Evolutionary conservation across 2,888 invertebrate genomes (phyloP).

Genomic region (Leptothorax acervorum): DNA sequence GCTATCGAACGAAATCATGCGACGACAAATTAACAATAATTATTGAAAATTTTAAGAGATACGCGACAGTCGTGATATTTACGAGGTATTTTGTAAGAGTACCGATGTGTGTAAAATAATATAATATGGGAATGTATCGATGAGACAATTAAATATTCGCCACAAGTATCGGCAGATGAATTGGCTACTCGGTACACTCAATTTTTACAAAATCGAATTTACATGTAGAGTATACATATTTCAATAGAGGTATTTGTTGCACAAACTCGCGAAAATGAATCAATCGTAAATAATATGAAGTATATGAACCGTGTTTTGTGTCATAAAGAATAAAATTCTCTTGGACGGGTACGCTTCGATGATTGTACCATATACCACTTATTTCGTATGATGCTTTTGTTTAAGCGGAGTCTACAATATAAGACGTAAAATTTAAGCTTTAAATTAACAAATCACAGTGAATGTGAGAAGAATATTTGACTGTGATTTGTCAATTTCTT

Average conservation of each 20-base stretch:
- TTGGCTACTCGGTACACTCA: neutral
- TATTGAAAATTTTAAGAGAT: neutral
- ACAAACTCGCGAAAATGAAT: constrained; percentile 5
- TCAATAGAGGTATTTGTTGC: neutral
- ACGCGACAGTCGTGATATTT: neutral
- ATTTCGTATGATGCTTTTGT: constrained; percentile 12
- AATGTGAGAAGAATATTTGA: too few relatives aligned
- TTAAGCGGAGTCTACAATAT: neutral
- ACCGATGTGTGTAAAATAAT: neutral
- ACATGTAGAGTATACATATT: neutral
- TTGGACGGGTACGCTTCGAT: neutral
- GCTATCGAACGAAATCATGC: neutral
- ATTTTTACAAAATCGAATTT: neutral
- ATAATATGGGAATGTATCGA: neutral
- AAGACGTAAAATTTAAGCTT: too few relatives aligned
- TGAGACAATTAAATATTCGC: neutral
- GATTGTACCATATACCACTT: neutral
- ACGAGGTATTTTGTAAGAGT: too few relatives aligned
- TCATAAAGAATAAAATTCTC: neutral
- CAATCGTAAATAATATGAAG: neutral
- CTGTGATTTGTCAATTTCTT: too few relatives aligned
- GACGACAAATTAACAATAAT: neutral
- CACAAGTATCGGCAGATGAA: neutral
- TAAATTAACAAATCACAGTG: too few relatives aligned
- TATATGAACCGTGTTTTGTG: neutral